Conservation (phyloP, 2,888 invertebrate genomes). For the Tetanocera ferruginea region DNA sequence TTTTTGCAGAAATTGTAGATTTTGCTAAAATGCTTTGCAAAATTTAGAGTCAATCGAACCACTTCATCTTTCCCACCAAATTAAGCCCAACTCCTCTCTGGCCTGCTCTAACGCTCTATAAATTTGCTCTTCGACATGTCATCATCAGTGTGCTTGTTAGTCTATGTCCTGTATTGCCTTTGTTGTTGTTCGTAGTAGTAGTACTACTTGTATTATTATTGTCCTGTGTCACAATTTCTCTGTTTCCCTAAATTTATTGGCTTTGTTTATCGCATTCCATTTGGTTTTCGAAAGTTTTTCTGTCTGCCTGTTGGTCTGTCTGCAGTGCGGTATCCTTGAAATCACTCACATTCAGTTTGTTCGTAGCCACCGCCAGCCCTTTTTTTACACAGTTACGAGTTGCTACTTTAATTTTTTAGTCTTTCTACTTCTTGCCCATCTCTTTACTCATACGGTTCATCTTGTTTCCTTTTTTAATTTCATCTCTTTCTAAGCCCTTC, state of each 20-base stretch:
- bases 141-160: too few species aligned
- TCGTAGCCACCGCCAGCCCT: too few species aligned
- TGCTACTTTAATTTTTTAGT: too few species aligned
- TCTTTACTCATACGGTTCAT: not conserved
- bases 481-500: conserved; percentile 30
- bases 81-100: too few species aligned
- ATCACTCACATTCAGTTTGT: not conserved
- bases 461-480: not conserved
- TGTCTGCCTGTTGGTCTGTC: not conserved
- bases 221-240: conserved; percentile 1
- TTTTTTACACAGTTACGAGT: too few species aligned
- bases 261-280: conserved; percentile 34
- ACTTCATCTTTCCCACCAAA: too few species aligned
- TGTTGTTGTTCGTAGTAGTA: not conserved
- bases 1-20: conserved; percentile 5
- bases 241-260: conserved; percentile 26
- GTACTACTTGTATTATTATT: not conserved
- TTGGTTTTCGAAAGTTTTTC: not conserved
- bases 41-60: not conserved
- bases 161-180: not conserved
- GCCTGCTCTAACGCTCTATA: too few species aligned
- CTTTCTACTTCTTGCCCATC: not conserved
- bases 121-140: too few species aligned
- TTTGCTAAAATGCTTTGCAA: not conserved
- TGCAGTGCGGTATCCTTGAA: conserved; percentile 6